Percentiles rank a stretch among this genome's conserved stretches.
These are phyloP conservation scores for Ammospiza nelsoni DNA, from an alignment of 2,113 vertebrate species.

Conservation along the genomic window DNA sequence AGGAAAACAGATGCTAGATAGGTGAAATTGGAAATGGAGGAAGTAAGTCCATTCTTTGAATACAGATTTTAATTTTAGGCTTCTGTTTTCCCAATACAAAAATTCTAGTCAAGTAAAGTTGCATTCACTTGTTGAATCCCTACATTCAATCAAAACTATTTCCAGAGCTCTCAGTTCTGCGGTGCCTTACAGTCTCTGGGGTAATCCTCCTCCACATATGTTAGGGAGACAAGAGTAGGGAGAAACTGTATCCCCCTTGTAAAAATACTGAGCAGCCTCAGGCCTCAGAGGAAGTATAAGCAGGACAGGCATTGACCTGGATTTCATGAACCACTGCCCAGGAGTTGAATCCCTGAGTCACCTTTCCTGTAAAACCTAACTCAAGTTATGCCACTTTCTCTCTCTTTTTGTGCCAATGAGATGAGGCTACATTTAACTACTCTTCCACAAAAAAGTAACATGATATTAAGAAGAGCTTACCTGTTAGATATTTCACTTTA, in stretches of 20 bases:
- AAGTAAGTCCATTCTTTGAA: constrained; percentile 18
- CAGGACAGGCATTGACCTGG: background rate
- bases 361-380: background rate
- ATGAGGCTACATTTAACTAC: background rate
- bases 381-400: rapidly evolving
- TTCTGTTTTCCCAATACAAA: background rate
- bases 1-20: constrained; percentile 9
- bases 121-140: background rate
- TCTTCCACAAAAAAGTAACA: background rate
- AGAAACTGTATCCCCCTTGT: background rate
- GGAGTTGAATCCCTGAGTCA: background rate
- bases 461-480: constrained; percentile 69
- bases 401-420: background rate
- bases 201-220: background rate
- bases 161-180: background rate
- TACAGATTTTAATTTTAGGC: background rate
- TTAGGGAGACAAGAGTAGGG: background rate
- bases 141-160: rapidly evolving
- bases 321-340: background rate
- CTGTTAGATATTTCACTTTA: constrained; percentile 97
- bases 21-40: background rate
- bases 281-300: background rate
- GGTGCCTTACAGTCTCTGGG: background rate
- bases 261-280: background rate
- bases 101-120: background rate